Evolutionary conservation across 2,888 invertebrate genomes (phyloP).

Genomic region (Trichogramma dendrolimi): DNA sequence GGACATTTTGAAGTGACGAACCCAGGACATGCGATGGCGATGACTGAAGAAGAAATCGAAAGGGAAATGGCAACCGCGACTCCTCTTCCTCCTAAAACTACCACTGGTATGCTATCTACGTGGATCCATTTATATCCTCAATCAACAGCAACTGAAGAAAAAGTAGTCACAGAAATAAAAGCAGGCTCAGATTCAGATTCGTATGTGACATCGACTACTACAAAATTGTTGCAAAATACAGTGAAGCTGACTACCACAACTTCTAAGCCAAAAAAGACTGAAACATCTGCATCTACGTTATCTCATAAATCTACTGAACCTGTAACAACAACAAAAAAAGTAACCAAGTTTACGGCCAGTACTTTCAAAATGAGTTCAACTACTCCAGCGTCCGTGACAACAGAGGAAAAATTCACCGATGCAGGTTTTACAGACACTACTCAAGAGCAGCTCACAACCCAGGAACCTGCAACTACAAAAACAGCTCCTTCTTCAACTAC

Average conservation of each 20-base stretch:
- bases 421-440: background rate
- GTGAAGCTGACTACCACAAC: conserved; percentile 29
- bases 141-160: conserved; percentile 35
- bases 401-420: conserved; percentile 6
- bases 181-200: conserved; percentile 9
- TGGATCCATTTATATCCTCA: conserved; percentile 69
- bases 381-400: background rate
- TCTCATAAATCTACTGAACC: conserved; percentile 28
- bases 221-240: conserved; percentile 14
- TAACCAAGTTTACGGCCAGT: background rate
- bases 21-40: conserved; percentile 65
- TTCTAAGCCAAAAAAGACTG: conserved; percentile 30
- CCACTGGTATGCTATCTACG: conserved; percentile 68
- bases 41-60: conserved; percentile 62
- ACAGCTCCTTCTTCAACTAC: conserved; percentile 20
- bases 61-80: conserved; percentile 49
- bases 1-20: conserved; percentile 52
- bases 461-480: conserved; percentile 23
- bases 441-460: conserved; percentile 11
- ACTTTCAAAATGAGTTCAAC: conserved; percentile 19
- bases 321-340: conserved; percentile 20
- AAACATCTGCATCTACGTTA: conserved; percentile 23
- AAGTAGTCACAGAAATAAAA: conserved; percentile 17
- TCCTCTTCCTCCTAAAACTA: conserved; percentile 50
- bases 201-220: conserved; percentile 3